Evolutionary conservation across 1,140 invertebrate genomes (phyloP).

Genomic region (Cyclargus thomasi): DNA sequence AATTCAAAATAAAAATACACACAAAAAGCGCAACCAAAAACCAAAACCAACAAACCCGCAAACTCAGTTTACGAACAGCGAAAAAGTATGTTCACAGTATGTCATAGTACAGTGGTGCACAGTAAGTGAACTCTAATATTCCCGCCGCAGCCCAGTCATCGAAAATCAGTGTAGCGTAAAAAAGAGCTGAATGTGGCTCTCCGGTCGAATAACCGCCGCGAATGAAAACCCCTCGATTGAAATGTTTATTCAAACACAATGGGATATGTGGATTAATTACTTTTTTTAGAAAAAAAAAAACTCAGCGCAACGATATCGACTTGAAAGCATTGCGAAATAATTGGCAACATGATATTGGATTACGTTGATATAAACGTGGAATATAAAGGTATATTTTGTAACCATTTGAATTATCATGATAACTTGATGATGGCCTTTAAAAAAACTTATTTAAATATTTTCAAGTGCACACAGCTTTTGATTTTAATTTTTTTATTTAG

Average conservation of each 20-base stretch:
- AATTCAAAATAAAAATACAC: not conserved
- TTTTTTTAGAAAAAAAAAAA: slow-evolving; percentile 24
- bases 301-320: slow-evolving; percentile 5
- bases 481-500: no score
- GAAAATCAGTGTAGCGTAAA: slow-evolving; percentile 49
- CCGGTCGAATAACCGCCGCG: slow-evolving; percentile 47
- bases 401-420: no score
- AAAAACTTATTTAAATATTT: no score
- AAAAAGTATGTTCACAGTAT: slow-evolving; percentile 15
- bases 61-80: not conserved
- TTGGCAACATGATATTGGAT: not conserved
- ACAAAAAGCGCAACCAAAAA: not conserved
- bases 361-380: not conserved
- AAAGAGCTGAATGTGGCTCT: slow-evolving; percentile 57
- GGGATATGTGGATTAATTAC: slow-evolving; percentile 43
- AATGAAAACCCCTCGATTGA: slow-evolving; percentile 61
- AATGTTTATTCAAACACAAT: slow-evolving; percentile 68
- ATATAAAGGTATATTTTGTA: no score
- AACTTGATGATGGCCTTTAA: no score
- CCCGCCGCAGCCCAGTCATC: slow-evolving; percentile 53
- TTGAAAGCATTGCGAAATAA: slow-evolving; percentile 10
- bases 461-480: no score
- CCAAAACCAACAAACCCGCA: not conserved
- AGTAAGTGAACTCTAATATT: slow-evolving; percentile 50
- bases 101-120: slow-evolving; percentile 28